Evolutionary conservation across 2,113 vertebrate species (phyloP).

Genomic region (Crocuta crocuta): DNA sequence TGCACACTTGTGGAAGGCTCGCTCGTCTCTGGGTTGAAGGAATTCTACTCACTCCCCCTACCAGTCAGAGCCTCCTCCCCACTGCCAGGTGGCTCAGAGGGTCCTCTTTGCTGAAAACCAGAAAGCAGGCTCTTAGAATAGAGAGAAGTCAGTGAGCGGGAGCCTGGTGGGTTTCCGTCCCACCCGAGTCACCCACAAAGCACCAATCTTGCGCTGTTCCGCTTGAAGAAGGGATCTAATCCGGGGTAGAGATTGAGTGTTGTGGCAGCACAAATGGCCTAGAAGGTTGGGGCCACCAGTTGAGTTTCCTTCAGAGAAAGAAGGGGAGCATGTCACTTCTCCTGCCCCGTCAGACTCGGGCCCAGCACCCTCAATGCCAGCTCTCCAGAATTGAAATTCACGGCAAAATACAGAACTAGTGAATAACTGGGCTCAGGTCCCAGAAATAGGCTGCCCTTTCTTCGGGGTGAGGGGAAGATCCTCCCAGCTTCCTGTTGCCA

Average conservation of each 20-base stretch:
- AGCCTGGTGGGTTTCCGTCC: not conserved
- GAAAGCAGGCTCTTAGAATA: not conserved
- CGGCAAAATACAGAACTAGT: slow-evolving; percentile 73
- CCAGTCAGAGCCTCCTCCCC: not conserved
- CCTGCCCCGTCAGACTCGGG: not conserved
- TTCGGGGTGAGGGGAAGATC: slow-evolving; percentile 60
- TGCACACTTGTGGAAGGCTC: too few species aligned
- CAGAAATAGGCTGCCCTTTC: slow-evolving; percentile 78
- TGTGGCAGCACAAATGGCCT: not conserved
- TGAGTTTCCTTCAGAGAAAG: not conserved
- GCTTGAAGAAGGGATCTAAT: not conserved
- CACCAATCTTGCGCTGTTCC: not conserved
- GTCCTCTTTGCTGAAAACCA: not conserved
- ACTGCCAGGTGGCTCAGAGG: not conserved
- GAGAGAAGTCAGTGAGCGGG: not conserved
- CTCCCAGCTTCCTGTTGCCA: slow-evolving; percentile 79
- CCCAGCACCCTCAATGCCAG: not conserved
- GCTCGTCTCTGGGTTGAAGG: not conserved
- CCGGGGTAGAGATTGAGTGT: not conserved
- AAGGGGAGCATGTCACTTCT: not conserved
- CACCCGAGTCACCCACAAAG: not conserved
- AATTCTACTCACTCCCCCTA: too few species aligned
- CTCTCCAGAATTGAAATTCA: slow-evolving; percentile 71
- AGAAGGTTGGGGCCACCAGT: not conserved
- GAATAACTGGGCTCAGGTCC: slow-evolving; percentile 69